Evolutionary conservation across 2,113 vertebrate species (phyloP).

Genomic region (Aphelocoma coerulescens): DNA sequence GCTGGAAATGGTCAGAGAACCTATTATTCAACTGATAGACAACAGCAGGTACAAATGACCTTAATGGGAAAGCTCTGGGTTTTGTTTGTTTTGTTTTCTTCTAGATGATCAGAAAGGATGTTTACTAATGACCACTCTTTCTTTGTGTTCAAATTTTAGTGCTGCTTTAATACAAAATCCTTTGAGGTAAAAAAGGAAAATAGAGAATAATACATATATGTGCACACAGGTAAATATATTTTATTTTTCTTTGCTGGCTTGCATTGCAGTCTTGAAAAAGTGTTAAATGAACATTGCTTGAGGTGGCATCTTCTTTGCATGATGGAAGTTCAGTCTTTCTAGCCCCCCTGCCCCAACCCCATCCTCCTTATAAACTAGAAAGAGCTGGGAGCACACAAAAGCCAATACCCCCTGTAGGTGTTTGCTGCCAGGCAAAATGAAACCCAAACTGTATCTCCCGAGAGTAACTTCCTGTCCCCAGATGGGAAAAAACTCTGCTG

Average conservation of each 20-base stretch:
- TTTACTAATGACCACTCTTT: slow-evolving; percentile 53
- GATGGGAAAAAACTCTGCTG: background rate
- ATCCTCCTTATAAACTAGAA: background rate
- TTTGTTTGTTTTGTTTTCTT: background rate
- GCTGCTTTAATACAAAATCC: slow-evolving; percentile 37
- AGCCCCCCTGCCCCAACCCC: background rate
- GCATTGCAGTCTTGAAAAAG: background rate
- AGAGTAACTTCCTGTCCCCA: background rate
- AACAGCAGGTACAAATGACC: slow-evolving; percentile 68
- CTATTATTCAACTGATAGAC: slow-evolving; percentile 45
- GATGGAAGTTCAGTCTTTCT: background rate
- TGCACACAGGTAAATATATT: background rate
- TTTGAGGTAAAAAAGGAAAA: background rate
- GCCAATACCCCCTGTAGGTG: background rate
- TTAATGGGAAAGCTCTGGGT: slow-evolving; percentile 69
- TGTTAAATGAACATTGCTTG: background rate
- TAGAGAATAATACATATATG: slow-evolving; percentile 3
- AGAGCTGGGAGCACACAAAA: slow-evolving; percentile 11
- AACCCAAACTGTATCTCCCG: background rate
- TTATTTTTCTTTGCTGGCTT: slow-evolving; percentile 18
- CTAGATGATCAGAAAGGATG: slow-evolving; percentile 78
- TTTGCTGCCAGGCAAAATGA: background rate
- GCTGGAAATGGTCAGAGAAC: slow-evolving; percentile 31
- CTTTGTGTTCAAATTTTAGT: background rate
- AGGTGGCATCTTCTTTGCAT: background rate